phyloP scores from a whole-genome alignment of 2,797 vertebrate genomes.

The Florisuga fusca region DNA sequence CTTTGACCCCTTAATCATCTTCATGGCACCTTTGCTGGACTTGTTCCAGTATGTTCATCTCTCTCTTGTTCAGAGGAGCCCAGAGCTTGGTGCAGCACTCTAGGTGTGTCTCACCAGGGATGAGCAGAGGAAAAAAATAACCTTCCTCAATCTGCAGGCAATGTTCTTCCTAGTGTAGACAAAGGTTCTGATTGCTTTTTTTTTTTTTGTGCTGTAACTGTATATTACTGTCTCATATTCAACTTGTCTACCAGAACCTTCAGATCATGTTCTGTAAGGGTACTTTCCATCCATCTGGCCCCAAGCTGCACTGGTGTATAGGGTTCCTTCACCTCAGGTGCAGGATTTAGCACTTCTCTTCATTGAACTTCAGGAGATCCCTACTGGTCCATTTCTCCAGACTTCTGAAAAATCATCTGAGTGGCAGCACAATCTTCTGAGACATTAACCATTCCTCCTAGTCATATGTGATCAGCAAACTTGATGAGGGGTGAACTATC shows the following conservation, averaged over 20 bases:
- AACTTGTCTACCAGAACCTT: not conserved
- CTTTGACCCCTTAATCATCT: not conserved
- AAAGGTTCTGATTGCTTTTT: not conserved
- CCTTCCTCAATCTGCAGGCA: not conserved
- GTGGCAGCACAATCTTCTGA: not conserved
- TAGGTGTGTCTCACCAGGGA: not conserved
- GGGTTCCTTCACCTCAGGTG: not conserved
- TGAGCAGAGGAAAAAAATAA: not conserved
- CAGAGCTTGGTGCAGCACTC: not conserved
- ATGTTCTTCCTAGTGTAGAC: not conserved
- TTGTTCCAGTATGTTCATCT: not conserved
- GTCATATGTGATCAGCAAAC: not conserved
- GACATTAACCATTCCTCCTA: not conserved
- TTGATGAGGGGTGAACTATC: not conserved
- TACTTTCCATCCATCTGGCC: not conserved
- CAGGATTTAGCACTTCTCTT: not conserved
- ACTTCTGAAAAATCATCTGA: not conserved
- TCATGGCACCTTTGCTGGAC: not conserved
- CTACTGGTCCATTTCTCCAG: not conserved
- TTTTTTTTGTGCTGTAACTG: not conserved
- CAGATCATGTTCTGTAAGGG: not conserved
- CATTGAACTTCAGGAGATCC: not conserved
- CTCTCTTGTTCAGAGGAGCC: not conserved
- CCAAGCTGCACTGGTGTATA: not conserved
- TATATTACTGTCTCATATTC: not conserved